Evolutionary conservation across 2,888 invertebrate species (phyloP), one percentile per base, ranked within the genome.

Genomic region (Pelosia muscerda): DNA sequence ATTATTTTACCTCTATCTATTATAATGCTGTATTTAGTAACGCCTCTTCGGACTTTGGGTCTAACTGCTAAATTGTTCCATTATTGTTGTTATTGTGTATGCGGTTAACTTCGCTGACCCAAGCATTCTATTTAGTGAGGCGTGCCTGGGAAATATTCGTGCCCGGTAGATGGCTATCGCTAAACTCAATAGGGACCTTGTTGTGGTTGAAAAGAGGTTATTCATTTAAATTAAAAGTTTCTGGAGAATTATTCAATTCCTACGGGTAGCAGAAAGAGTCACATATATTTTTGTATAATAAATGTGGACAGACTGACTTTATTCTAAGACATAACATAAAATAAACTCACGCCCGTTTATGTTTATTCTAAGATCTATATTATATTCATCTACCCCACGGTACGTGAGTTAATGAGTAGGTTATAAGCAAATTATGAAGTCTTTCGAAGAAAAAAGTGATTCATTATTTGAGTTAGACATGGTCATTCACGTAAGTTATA

Each of bases 71-170:
- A 42, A 42, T 42, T 42, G n/a, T 49, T 6, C 49, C n/a, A n/a
- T 49, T 49, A 49, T 49, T 49, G 9, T n/a, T 49, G 49, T 49
- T 49, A 49, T 49, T 49, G n/a, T 49, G 49, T n/a, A 25, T 55
- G 23, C 55, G 55, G 25, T 55, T 55, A 49, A 49, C n/a, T 49
- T 49, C n/a, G 49, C n/a, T 49, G 49, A 49, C 49, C 49, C 49
- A 49, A 49, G 49, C n/a, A n/a, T 49, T 9, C 49, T n/a, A 49
- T 49, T 49, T n/a, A 49, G 49, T 49, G n/a, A n/a, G 49, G 49
- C 49, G 49, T 49, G 49, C 9, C 42, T 49, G 49, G 49, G 8
- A 49, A 49, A 49, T n/a, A 49, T 49, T 49, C 19, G 49, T 49
- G 19, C n/a, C 49, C 49, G 49, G 49, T 49, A n/a, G n/a, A 49